phyloP scores from a whole-genome alignment of 2,797 vertebrate genomes.

The Chaetodon trifasciatus region DNA sequence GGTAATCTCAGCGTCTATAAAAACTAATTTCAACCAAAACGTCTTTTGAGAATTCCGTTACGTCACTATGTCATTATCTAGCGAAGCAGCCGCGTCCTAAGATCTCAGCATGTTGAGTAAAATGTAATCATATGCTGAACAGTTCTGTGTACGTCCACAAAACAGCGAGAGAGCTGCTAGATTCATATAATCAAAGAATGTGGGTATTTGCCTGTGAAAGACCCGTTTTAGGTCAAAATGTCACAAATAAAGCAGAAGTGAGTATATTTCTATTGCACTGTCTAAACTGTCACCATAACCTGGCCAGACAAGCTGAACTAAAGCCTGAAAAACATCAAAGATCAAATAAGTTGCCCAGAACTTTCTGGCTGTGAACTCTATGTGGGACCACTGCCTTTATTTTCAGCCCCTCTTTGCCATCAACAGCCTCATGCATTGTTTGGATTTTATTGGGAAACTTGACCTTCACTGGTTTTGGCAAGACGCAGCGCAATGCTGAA shows the following conservation, averaged over 20 bases:
- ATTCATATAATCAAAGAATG: neutral
- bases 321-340: neutral
- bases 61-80: too few species aligned
- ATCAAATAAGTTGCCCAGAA: conserved; percentile 3
- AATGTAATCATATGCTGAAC: neutral
- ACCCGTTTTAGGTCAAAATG: neutral
- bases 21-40: neutral
- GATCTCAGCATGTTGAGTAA: neutral
- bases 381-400: conserved; percentile 8
- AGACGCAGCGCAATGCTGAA: conserved; percentile 28
- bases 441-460: conserved; percentile 64
- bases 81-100: too few species aligned
- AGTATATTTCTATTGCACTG: neutral
- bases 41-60: neutral
- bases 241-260: neutral
- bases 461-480: conserved; percentile 62
- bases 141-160: neutral
- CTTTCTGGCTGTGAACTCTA: conserved; percentile 20
- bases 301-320: neutral
- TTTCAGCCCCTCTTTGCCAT: conserved; percentile 24
- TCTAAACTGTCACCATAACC: neutral
- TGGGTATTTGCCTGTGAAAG: neutral
- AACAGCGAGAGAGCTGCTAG: neutral
- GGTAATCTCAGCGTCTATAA: neutral
- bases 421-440: conserved; percentile 46